Conservation (phyloP, 2,797 vertebrate species). For the Sebastes minor region DNA sequence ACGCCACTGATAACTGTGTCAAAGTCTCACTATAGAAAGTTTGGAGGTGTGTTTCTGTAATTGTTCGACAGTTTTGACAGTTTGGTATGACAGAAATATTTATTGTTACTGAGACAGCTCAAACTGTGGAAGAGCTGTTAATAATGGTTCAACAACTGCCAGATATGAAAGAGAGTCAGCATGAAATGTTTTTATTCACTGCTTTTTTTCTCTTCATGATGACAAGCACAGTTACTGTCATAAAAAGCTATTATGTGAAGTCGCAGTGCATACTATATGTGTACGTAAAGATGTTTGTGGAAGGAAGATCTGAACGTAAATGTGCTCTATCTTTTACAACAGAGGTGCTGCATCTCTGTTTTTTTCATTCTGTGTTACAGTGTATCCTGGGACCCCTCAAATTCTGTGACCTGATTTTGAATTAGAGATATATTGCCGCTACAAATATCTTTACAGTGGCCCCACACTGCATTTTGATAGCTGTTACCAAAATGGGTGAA, state of each 20-base stretch:
- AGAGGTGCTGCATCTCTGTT: not conserved
- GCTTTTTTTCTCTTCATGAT: not conserved
- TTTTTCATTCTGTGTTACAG: not conserved
- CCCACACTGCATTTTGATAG: not conserved
- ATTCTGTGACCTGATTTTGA: constrained; percentile 10
- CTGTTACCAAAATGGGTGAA: not conserved
- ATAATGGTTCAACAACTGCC: not conserved
- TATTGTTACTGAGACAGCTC: constrained; percentile 18
- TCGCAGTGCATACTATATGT: not conserved
- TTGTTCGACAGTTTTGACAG: constrained; percentile 31
- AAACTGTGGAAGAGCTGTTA: not conserved
- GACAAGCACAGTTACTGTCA: not conserved
- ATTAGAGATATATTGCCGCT: not conserved
- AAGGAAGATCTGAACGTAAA: not conserved
- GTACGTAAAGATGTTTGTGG: not conserved
- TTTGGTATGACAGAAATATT: constrained; percentile 15
- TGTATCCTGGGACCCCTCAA: not conserved
- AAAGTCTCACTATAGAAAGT: not conserved
- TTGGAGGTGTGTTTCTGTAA: constrained; percentile 11
- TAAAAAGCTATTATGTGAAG: not conserved
- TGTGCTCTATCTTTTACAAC: not conserved
- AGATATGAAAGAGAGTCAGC: not conserved
- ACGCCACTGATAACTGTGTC: not conserved
- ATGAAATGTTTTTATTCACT: constrained; percentile 19
- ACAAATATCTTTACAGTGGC: not conserved